Evolutionary conservation across 2,888 invertebrate genomes (phyloP).

Genomic region (Hirtodrosophila duncani): DNA sequence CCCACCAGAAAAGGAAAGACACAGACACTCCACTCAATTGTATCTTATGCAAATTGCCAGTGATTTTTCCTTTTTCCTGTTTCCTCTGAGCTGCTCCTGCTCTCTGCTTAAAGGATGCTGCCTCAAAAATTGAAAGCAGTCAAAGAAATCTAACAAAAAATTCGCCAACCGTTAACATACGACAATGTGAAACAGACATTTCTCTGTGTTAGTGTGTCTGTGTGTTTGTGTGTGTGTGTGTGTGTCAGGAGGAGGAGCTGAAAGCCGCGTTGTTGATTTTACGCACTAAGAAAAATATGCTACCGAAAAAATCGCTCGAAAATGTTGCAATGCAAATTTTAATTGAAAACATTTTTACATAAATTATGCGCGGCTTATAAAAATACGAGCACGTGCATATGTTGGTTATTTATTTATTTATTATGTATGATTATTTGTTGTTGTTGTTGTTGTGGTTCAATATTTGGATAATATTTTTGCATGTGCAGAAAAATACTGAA

Average conservation of each 20-base stretch:
- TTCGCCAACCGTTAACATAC: slow-evolving; percentile 19
- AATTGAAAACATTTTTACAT: slow-evolving; percentile 35
- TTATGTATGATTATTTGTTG: slow-evolving; percentile 6
- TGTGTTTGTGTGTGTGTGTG: slow-evolving; percentile 3
- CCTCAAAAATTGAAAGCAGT: too few relatives aligned
- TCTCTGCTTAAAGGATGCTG: slow-evolving; percentile 32
- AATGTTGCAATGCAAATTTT: slow-evolving; percentile 27
- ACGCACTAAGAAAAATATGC: slow-evolving; percentile 11
- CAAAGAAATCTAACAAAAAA: too few relatives aligned
- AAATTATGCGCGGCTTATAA: slow-evolving; percentile 32
- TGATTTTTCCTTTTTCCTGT: slow-evolving; percentile 66
- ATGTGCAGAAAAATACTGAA: background rate
- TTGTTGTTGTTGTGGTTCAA: too few relatives aligned
- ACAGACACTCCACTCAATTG: slow-evolving; percentile 72
- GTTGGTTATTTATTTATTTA: slow-evolving; percentile 47
- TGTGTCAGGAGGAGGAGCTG: too few relatives aligned
- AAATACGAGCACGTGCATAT: slow-evolving; percentile 20
- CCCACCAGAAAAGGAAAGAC: slow-evolving; percentile 3
- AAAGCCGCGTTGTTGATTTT: slow-evolving; percentile 41
- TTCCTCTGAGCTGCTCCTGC: slow-evolving; percentile 33
- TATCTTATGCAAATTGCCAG: slow-evolving; percentile 73
- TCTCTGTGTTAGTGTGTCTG: background rate
- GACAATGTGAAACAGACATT: slow-evolving; percentile 12
- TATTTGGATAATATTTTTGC: background rate
- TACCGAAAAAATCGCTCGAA: background rate